phyloP scores from a whole-genome alignment of 2,888 invertebrate genomes.

The Corythucha ciliata region DNA sequence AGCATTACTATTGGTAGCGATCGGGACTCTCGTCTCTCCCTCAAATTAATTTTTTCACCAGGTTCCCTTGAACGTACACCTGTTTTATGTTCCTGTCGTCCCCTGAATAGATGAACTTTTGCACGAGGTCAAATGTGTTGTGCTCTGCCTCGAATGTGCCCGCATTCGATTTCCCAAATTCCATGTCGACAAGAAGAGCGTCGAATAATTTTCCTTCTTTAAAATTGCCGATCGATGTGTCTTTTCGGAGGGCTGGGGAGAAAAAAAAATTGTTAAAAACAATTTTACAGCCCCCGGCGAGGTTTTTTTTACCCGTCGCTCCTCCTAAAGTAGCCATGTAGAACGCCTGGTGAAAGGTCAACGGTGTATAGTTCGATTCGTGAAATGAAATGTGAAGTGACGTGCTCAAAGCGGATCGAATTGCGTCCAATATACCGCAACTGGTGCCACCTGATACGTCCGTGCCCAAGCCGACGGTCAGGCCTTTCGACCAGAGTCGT shows the following conservation, averaged over 20 bases:
- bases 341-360: conserved; percentile 67
- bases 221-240: conserved; percentile 70
- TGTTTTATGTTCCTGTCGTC: conserved; percentile 71
- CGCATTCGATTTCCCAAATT: conserved; percentile 33
- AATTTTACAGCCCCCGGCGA: too few species aligned
- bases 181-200: conserved; percentile 66
- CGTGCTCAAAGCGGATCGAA: conserved; percentile 61
- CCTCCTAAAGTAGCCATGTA: conserved; percentile 81
- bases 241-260: conserved; percentile 58
- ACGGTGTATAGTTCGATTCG: conserved; percentile 43
- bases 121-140: conserved; percentile 52
- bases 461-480: conserved; percentile 77
- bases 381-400: conserved; percentile 58
- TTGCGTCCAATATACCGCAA: conserved; percentile 63
- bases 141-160: conserved; percentile 42
- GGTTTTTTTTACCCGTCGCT: conserved; percentile 59
- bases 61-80: conserved; percentile 63
- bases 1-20: too few species aligned
- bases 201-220: conserved; percentile 75
- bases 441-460: conserved; percentile 69
- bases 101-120: conserved; percentile 68
- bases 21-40: too few species aligned
- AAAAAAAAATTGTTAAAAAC: too few species aligned
- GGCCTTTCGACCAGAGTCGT: conserved; percentile 50
- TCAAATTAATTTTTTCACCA: too few species aligned